A percentile compares a stretch with the other conserved stretches of the same genome.
Conservation (phyloP, 2,888 invertebrate genomes). For the Norana najaformis region DNA sequence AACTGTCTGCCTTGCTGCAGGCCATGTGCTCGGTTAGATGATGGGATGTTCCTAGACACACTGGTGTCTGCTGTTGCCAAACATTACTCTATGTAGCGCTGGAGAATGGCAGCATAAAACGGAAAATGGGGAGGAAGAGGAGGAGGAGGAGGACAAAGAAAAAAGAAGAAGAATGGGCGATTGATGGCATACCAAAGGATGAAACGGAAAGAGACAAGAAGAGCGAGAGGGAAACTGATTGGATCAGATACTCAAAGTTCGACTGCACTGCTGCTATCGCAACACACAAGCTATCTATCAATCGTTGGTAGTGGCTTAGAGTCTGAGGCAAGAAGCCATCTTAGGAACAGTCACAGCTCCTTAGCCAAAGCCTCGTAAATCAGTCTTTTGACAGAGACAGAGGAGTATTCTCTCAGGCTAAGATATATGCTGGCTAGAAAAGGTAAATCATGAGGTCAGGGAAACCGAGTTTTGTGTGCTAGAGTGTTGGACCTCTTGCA, state of each 20-base stretch:
- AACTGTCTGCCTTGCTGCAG: neutral
- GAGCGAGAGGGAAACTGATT: no score
- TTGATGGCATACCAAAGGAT: neutral
- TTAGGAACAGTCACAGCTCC: neutral
- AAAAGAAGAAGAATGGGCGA: neutral
- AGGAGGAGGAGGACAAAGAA: neutral
- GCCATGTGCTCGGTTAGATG: neutral
- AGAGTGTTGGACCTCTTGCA: no score
- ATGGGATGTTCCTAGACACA: neutral
- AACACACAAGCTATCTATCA: neutral
- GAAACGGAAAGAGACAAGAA: conserved; percentile 5
- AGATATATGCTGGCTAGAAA: neutral
- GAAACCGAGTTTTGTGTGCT: no score
- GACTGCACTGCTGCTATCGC: neutral
- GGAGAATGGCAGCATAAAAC: neutral
- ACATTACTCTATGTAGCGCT: neutral
- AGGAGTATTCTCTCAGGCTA: no score
- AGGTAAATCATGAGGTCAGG: no score
- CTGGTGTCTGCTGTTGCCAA: neutral
- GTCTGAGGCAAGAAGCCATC: neutral
- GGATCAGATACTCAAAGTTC: neutral
- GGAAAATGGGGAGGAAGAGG: neutral
- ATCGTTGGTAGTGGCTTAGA: neutral
- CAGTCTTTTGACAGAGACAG: neutral
- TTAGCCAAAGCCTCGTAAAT: neutral